These are phyloP conservation scores for Iphiclides podalirius DNA, from an alignment of 2,888 invertebrate genomes.

Conservation along the genomic window DNA sequence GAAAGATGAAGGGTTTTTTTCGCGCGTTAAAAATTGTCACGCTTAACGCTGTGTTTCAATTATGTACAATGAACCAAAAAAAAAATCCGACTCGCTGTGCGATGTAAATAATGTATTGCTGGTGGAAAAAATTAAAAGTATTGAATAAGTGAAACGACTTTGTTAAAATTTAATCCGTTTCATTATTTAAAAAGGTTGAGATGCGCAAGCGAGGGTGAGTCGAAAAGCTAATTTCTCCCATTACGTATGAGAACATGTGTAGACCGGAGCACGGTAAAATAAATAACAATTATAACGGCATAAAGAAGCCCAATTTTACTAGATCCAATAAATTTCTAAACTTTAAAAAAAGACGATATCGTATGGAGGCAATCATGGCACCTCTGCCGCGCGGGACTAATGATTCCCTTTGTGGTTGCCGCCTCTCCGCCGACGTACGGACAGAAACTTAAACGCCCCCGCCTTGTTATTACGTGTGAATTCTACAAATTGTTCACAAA, in stretches of 20 bases:
- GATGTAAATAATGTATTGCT: too few relatives aligned
- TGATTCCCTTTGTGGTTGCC: conserved; percentile 66
- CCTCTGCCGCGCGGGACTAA: conserved; percentile 50
- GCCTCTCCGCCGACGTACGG: conserved; percentile 43
- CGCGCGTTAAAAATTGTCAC: neutral
- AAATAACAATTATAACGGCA: conserved; percentile 27
- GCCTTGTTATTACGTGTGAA: conserved; percentile 77
- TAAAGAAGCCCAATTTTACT: conserved; percentile 28
- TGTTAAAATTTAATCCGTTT: too few relatives aligned
- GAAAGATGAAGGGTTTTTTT: neutral
- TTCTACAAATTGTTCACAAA: conserved; percentile 78
- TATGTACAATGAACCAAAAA: too few relatives aligned
- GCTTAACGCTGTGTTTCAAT: neutral
- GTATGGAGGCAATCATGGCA: conserved; percentile 64
- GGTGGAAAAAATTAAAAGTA: too few relatives aligned
- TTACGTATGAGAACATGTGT: neutral
- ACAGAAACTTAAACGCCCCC: conserved; percentile 52
- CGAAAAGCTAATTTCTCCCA: neutral
- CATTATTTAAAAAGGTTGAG: too few relatives aligned
- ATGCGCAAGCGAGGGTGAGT: too few relatives aligned
- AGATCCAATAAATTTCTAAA: conserved; percentile 24
- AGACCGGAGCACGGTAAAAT: conserved; percentile 16
- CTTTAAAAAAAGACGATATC: conserved; percentile 40
- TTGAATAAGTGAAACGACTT: too few relatives aligned
- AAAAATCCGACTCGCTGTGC: too few relatives aligned